phyloP scores from a whole-genome alignment of 2,888 invertebrate species.

The Epistrophe eligans region DNA sequence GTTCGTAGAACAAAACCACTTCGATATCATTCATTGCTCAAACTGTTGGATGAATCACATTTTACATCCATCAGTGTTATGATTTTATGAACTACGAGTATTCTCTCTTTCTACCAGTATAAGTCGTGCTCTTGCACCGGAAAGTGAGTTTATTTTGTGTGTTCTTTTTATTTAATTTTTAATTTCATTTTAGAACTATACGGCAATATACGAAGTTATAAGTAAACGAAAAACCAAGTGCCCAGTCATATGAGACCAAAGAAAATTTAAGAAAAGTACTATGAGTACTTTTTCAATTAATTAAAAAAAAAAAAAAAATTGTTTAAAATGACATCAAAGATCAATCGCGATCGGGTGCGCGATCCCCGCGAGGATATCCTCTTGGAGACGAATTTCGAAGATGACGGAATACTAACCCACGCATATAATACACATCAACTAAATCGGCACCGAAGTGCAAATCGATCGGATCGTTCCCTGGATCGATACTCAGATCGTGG shows the following conservation, averaged over 20 bases:
- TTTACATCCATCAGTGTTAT: constrained; percentile 15
- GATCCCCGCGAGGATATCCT: constrained; percentile 84
- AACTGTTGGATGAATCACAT: constrained; percentile 52
- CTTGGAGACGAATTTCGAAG: constrained; percentile 84
- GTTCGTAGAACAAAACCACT: constrained; percentile 32
- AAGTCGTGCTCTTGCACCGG: constrained; percentile 59
- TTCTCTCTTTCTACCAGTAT: constrained; percentile 53
- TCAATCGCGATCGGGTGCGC: constrained; percentile 81
- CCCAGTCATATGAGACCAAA: background rate
- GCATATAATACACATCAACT: constrained; percentile 82
- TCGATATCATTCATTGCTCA: constrained; percentile 14
- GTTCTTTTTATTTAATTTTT: constrained; percentile 47
- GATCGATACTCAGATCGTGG: constrained; percentile 84
- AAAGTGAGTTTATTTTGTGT: constrained; percentile 54
- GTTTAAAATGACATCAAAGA: constrained; percentile 63
- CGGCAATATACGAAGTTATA: constrained; percentile 30
- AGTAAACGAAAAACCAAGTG: constrained; percentile 32
- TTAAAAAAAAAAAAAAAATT: background rate
- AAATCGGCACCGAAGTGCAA: constrained; percentile 80
- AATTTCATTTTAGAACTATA: constrained; percentile 59
- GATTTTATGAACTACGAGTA: background rate
- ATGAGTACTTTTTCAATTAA: background rate
- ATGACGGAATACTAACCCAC: constrained; percentile 83
- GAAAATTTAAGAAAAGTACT: constrained; percentile 5
- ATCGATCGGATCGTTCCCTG: constrained; percentile 82